Percentiles rank a stretch among this genome's conserved stretches.
Evolutionary conservation across 1,140 invertebrate species (phyloP).

Genomic region (Drosophila carrolli): DNA sequence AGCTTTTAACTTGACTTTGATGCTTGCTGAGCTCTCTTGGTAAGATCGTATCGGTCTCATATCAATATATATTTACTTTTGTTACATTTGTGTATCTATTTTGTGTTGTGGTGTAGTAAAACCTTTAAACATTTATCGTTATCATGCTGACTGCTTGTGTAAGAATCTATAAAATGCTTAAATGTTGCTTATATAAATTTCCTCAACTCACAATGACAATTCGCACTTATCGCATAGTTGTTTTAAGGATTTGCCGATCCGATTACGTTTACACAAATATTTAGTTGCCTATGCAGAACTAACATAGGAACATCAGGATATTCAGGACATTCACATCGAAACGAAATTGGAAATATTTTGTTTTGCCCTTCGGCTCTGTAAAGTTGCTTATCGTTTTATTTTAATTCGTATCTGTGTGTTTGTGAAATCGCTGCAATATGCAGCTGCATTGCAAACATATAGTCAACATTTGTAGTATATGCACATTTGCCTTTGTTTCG

Average conservation of each 20-base stretch:
- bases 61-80: slow-evolving; percentile 14
- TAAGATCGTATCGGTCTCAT: slow-evolving; percentile 14
- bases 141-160: slow-evolving; percentile 35
- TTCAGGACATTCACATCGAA: slow-evolving; percentile 22
- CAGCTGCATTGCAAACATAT: slow-evolving; percentile 11
- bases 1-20: slow-evolving; percentile 39
- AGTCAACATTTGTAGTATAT: neutral
- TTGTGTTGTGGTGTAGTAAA: slow-evolving; percentile 41
- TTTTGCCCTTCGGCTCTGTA: slow-evolving; percentile 21
- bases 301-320: slow-evolving; percentile 42
- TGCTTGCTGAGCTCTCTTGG: slow-evolving; percentile 30
- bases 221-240: slow-evolving; percentile 25
- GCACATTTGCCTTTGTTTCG: slow-evolving; percentile 19
- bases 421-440: slow-evolving; percentile 11
- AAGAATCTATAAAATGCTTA: slow-evolving; percentile 50
- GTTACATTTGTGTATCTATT: slow-evolving; percentile 38
- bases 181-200: slow-evolving; percentile 42
- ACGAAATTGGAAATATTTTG: slow-evolving; percentile 35
- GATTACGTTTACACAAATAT: slow-evolving; percentile 25
- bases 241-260: slow-evolving; percentile 9
- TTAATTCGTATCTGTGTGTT: slow-evolving; percentile 7
- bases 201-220: slow-evolving; percentile 34
- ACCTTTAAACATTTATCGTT: slow-evolving; percentile 45
- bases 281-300: slow-evolving; percentile 25
- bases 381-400: slow-evolving; percentile 27